Base-by-base conservation (phyloP, 2,113 vertebrate genomes). In the Caranx ignobilis region DNA sequence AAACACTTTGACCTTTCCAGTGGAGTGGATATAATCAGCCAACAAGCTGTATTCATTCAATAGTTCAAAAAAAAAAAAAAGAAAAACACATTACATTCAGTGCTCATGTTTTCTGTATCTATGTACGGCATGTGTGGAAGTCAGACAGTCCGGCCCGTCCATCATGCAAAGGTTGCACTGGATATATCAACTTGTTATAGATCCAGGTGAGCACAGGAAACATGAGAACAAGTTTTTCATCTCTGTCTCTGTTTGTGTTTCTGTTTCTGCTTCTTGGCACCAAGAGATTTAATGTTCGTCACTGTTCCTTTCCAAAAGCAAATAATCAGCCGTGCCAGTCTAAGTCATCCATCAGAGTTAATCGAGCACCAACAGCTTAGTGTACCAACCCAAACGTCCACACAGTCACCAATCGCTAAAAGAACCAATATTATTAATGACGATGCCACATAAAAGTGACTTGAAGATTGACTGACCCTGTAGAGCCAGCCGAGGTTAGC, bases 291-390 rank as follows among this genome's bases (percentile, higher is more conserved):
- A 45, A 61, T 35, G 69, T 64, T 64, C 48, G 66, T 41, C 65
- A 48, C 11, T 11, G 16, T 50, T 64, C 31, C 7, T 19, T 19
- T 21, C 41, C 6, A 50, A 56, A 21, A 60, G 21, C 75, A 39
- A 41, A 60, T 45, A 41, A 48, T 43, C 57, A 70, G 5, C 31
- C n/a, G n/a, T 54, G 52, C 52, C 52, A 11, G n/a, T 1, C 4
- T 11, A 54, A 26, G 52, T 55, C 39, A 71, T 71, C 63, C 56
- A 37, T 81, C 64, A 48, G 32, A 50, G 18, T 1, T 50, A 50
- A 50, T 50, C 48, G 48, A 6, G 21, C 47, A 47, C 55, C 60
- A 61, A 67, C 70, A 68, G 9, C 60, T 56, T 26, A 26, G 26
- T 26, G 26, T 26, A 31, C 4, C 31, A 13, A 16, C 50, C 67